Percentiles rank a stretch among this genome's conserved stretches.
These are phyloP conservation scores for Platorchestia sp. DNA, from an alignment of 1,140 invertebrate species.

Conservation along the genomic window DNA sequence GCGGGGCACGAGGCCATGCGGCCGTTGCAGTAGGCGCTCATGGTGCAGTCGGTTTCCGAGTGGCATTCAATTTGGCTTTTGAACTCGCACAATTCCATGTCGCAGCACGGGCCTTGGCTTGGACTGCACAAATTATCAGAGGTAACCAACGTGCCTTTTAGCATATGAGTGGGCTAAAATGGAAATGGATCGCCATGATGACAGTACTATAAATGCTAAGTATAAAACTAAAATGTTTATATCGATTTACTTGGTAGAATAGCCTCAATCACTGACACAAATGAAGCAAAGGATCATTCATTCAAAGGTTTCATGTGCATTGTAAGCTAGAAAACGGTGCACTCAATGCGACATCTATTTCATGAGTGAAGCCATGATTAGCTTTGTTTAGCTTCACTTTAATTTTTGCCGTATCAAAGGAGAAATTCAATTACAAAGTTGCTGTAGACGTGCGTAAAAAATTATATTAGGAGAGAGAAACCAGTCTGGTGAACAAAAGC, in stretches of 20 bases:
- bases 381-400: too few species aligned
- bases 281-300: neutral
- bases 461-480: too few species aligned
- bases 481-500: too few species aligned
- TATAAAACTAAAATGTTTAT: neutral
- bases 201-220: neutral
- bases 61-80: constrained; percentile 80
- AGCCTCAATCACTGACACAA: neutral
- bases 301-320: too few species aligned
- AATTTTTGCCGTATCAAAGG: too few species aligned
- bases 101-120: constrained; percentile 96
- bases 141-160: too few species aligned
- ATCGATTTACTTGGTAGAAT: neutral
- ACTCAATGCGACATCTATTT: too few species aligned
- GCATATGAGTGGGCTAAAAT: neutral
- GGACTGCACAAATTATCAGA: constrained; percentile 79
- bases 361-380: too few species aligned
- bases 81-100: constrained; percentile 85
- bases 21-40: constrained; percentile 88
- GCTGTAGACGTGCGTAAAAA: too few species aligned
- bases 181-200: neutral
- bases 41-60: constrained; percentile 89
- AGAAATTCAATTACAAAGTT: too few species aligned
- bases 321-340: too few species aligned
- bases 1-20: constrained; percentile 87